Base-by-base conservation (phyloP, 2,888 invertebrate species). In the Orthosia gothica region DNA sequence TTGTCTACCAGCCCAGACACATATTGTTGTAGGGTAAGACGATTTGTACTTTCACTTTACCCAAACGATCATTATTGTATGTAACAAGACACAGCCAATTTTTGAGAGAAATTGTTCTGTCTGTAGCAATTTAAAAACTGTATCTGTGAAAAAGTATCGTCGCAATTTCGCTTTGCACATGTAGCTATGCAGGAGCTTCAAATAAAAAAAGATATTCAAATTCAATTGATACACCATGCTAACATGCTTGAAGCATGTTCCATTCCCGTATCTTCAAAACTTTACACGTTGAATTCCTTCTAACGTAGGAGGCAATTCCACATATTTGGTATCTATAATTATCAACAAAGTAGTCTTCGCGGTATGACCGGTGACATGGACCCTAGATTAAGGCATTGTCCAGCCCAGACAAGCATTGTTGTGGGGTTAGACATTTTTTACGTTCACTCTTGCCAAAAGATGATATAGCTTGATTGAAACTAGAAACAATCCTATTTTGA, bases 381-480 rank as follows among this genome's bases (percentile, higher is more conserved):
- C 76, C 79, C 62, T 55, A 70, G 64, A 83, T 68, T 58, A 61
- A 26, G 15, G 45, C 50, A 68, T 68, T 66, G 63, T 64, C 9
- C 26, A 26, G 16, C 66, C 40, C 50, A 54, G 50, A 47, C 66
- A 55, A 32, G 50, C 71, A 55, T 80, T 76, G 70, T 72, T 74
- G 55, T 55, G 74, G 26, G 66, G 62, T 67, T 68, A 63, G 1
- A 61, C 23, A 67, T 49, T 67, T 54, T 73, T 61, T 63, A 59
- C 49, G 40, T 50, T 15, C 18, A 32, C 26, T 67, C 20, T 45
- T 5, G 47, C 23, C 5, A 62, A 26, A 74, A 64, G n/a, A 50
- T 32, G 55, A n/a, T n/a, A n/a, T n/a, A 59, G 58, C 18, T 68
- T 26, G 5, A 50, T 55, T 64, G 47, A 15, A 55, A 12, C 20